Evolutionary conservation across 2,888 invertebrate genomes (phyloP).

Genomic region (Conus canariensis): DNA sequence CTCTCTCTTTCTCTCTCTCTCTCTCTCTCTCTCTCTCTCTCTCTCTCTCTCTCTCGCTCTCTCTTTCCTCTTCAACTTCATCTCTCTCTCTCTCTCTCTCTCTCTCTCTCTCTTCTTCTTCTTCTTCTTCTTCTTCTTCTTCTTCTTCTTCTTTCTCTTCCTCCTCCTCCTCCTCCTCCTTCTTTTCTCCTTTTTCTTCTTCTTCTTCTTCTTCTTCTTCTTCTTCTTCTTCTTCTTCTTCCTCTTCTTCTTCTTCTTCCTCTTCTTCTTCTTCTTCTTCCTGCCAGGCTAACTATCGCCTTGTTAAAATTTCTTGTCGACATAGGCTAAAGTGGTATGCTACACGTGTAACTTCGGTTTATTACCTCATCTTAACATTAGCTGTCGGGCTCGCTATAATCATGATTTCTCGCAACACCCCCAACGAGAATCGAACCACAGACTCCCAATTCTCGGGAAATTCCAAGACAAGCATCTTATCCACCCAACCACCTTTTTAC

Average conservation of each 20-base stretch:
- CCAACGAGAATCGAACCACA: no score
- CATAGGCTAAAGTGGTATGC: no score
- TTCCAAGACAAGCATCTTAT: background rate
- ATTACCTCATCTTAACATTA: no score
- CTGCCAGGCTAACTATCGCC: background rate
- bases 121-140: background rate
- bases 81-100: background rate
- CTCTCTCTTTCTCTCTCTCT: background rate
- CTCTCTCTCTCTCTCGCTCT: no score
- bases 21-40: background rate
- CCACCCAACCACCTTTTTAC: background rate
- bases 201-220: background rate
- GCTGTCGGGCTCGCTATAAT: no score
- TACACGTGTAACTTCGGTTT: no score
- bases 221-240: background rate
- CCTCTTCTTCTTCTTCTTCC: background rate
- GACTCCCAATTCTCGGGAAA: no score
- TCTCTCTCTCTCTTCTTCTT: background rate
- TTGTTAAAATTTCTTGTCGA: no score
- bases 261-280: background rate
- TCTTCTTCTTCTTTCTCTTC: background rate
- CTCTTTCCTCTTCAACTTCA: no score
- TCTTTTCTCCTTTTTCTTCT: background rate
- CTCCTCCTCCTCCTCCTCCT: background rate
- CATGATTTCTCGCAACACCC: no score